Evolutionary conservation across 2,113 vertebrate genomes (phyloP), one percentile per base, ranked within the genome.

Genomic region (Athene noctua): DNA sequence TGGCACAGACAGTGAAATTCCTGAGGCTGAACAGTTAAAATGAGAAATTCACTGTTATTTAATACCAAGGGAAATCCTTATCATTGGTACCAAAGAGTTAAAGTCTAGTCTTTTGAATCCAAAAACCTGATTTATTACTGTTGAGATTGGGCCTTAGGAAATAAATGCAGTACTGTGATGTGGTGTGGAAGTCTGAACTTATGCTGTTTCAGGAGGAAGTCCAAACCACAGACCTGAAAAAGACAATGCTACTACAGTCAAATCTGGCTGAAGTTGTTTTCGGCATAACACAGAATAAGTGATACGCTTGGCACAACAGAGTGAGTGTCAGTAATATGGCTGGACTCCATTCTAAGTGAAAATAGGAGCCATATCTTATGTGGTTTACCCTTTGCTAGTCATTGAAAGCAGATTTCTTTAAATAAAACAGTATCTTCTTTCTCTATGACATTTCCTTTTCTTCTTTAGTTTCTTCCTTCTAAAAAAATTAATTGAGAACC

Each of bases 171-270:
- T 86, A 72, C 94, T 96, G 49, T 96, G 90, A 97, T 97, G 94
- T 97, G 96, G 97, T 89, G 30, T 94, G 82, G 90, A 95, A 96
- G 88, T 90, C 91, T 97, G 83, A 89, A 80, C 70, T 96, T 93
- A 11, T 0, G 59, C 88, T 91, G 65, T 93, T 96, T 96, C 90
- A 93, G 95, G 97, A 97, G 26, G 63, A 66, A 68, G 65, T 97
- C 96, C 96, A 97, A 97, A 91, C 96, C 96, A 89, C 95, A 96
- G 77, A 91, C 92, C 71, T 95, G 89, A 94, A 82, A 67, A 96
- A 94, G 88, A 96, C 94, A 96, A 90, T 95, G 92, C 92, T 97
- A 85, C 95, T 94, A 73, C 85, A 95, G 95, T 96, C 80, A 94
- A 88, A 89, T 91, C 74, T 90, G 95, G 85, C 87, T 96, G 80